Conservation (phyloP, 2,888 invertebrate genomes). For the Sesamia inferens region DNA sequence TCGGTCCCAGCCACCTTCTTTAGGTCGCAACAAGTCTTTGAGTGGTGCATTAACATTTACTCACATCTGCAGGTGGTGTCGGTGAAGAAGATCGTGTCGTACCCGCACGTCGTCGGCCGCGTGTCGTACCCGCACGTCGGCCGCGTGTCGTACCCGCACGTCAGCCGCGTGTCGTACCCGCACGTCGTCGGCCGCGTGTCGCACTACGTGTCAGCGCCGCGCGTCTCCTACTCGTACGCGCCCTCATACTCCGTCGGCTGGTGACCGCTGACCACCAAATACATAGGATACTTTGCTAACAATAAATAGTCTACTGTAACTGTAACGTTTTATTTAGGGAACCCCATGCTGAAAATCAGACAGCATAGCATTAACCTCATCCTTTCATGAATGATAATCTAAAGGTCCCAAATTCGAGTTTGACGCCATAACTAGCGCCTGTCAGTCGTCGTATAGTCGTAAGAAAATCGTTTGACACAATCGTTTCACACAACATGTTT, state of each 20-base stretch:
- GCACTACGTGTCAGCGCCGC: constrained; percentile 39
- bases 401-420: neutral
- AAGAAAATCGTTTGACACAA: neutral
- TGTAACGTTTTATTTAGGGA: constrained; percentile 22
- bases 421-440: neutral
- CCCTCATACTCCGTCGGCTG: constrained; percentile 68
- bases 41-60: neutral
- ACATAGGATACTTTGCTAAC: constrained; percentile 34
- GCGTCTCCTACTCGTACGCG: constrained; percentile 58
- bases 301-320: constrained; percentile 35
- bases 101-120: constrained; percentile 75
- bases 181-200: constrained; percentile 72
- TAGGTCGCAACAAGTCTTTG: neutral
- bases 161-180: constrained; percentile 72
- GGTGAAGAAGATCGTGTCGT: constrained; percentile 73
- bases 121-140: constrained; percentile 72
- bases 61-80: constrained; percentile 63
- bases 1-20: too few species aligned
- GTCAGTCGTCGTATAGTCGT: neutral
- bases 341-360: neutral
- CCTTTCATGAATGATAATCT: neutral
- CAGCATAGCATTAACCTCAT: neutral
- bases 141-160: constrained; percentile 71
- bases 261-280: constrained; percentile 63
- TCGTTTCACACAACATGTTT: too few species aligned